Conservation (phyloP, 2,113 vertebrate species). For the Platichthys stellatus region DNA sequence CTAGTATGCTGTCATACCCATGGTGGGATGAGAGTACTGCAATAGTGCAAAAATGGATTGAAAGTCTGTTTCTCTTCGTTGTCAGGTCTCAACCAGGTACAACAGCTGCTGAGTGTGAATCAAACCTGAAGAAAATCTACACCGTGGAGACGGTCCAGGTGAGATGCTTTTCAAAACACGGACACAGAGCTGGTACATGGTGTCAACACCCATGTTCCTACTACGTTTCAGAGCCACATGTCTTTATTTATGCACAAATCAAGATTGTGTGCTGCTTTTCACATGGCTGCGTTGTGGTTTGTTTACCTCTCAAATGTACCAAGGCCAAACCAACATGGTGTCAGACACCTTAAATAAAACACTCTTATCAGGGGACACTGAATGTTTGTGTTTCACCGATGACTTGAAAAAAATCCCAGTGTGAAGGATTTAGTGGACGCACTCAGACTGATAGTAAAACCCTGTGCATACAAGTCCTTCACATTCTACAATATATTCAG, state of each 20-base stretch:
- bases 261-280: background rate
- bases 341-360: background rate
- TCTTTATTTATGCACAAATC: background rate
- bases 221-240: background rate
- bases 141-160: constrained; percentile 95
- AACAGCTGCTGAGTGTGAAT: constrained; percentile 95
- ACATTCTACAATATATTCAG: background rate
- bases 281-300: background rate
- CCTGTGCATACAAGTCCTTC: background rate
- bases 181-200: background rate
- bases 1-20: no score
- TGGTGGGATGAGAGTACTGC: no score
- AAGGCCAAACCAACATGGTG: background rate
- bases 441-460: background rate
- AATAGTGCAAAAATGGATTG: background rate
- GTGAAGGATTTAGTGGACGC: background rate
- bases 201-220: background rate
- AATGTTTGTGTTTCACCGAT: background rate
- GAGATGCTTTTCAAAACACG: constrained; percentile 31
- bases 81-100: constrained; percentile 92
- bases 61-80: background rate
- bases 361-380: background rate
- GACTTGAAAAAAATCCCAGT: background rate
- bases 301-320: background rate
- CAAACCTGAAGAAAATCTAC: constrained; percentile 96